phyloP scores from a whole-genome alignment of 1,140 invertebrate species.

The Drosophila guanche region DNA sequence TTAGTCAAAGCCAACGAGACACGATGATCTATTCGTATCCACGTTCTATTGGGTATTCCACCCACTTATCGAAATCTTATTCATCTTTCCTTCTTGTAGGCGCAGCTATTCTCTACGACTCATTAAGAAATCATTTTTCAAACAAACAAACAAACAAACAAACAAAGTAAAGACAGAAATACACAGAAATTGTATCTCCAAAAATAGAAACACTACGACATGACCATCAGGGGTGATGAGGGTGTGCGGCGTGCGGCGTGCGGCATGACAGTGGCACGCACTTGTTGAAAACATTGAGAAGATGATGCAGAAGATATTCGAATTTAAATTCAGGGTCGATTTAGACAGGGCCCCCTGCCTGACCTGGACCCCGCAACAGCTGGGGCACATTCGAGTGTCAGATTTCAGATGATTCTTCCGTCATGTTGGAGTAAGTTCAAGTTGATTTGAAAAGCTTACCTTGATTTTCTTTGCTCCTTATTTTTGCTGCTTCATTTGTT shows the following conservation, averaged over 20 bases:
- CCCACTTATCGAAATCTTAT: neutral
- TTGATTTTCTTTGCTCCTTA: conserved; percentile 25
- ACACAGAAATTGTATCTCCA: conserved; percentile 6
- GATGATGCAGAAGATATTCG: neutral
- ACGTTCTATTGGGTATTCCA: neutral
- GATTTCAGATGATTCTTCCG: no score
- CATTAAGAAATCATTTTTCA: conserved; percentile 64
- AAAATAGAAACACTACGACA: conserved; percentile 15
- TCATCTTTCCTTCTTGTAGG: conserved; percentile 18
- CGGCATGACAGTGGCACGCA: conserved; percentile 8
- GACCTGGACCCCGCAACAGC: conserved; percentile 6
- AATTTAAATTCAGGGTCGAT: neutral
- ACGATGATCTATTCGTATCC: conserved; percentile 29
- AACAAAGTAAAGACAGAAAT: conserved; percentile 26
- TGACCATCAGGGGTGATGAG: neutral
- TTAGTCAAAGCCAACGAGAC: conserved; percentile 35
- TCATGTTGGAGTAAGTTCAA: neutral
- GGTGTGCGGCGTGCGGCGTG: neutral
- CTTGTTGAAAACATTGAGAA: conserved; percentile 25
- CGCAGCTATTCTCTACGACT: conserved; percentile 32
- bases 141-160: conserved; percentile 41
- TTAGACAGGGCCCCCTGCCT: conserved; percentile 3
- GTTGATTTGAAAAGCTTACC: conserved; percentile 12
- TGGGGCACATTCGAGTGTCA: no score
- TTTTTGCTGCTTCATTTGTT: conserved; percentile 20